Conservation (phyloP, 1,140 invertebrate genomes). For the Nasonia vitripennis region DNA sequence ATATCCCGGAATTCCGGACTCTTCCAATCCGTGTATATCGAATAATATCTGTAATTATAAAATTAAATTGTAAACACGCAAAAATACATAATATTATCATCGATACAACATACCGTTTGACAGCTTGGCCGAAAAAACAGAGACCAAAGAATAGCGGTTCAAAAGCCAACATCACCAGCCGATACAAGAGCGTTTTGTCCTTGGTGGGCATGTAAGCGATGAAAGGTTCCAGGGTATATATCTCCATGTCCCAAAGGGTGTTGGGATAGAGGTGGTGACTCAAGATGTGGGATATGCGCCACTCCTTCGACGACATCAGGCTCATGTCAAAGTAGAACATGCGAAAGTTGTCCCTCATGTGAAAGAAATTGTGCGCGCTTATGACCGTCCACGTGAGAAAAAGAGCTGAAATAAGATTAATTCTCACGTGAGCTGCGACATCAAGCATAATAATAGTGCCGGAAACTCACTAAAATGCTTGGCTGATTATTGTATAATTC, state of each 20-base stretch:
- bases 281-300: slow-evolving; percentile 85
- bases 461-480: no score
- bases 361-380: slow-evolving; percentile 88
- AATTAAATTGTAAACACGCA: neutral
- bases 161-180: slow-evolving; percentile 63
- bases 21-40: slow-evolving; percentile 40
- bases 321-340: slow-evolving; percentile 88
- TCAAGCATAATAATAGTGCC: neutral
- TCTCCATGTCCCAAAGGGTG: slow-evolving; percentile 85
- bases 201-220: slow-evolving; percentile 80
- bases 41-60: slow-evolving; percentile 63
- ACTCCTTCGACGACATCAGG: slow-evolving; percentile 82
- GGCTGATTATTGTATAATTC: no score
- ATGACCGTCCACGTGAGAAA: slow-evolving; percentile 77
- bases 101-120: slow-evolving; percentile 71
- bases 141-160: slow-evolving; percentile 74
- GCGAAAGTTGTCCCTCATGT: slow-evolving; percentile 86
- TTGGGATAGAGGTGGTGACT: slow-evolving; percentile 90
- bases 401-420: slow-evolving; percentile 55
- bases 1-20: slow-evolving; percentile 65
- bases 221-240: slow-evolving; percentile 83
- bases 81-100: neutral
- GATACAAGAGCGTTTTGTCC: slow-evolving; percentile 68
- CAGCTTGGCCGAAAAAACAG: slow-evolving; percentile 68
- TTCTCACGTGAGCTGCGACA: neutral